Evolutionary conservation across 2,797 vertebrate species (phyloP), one percentile per base, ranked within the genome.

Genomic region (Coreius guichenoti): DNA sequence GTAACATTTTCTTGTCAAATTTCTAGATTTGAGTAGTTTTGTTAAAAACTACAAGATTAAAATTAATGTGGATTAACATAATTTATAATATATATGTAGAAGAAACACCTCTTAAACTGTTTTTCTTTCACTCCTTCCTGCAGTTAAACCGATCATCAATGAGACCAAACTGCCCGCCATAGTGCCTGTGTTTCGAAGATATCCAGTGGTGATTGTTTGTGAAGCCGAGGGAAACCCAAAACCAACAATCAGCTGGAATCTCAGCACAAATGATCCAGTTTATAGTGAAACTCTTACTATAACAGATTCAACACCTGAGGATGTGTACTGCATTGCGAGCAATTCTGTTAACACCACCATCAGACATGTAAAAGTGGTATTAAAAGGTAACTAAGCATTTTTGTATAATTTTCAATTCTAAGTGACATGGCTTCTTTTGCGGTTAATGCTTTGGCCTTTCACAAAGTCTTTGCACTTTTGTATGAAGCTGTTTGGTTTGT

Each of bases 121-220:
- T 1, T 36, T 63, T 79, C 29, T 29, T 17, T 73, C 0, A 9
- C 14, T 39, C 16, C 19, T 84, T 58, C 86, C 70, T 58, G 88
- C 90, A 96, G 95, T 91, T 91, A 86, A 87, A 73, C 95, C 95
- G 11, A 2, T 1, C 45, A 95, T 95, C 83, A 94, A 94, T 47
- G 81, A 49, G 5, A 82, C 85, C 8, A 94, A 92, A 47, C 91
- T 95, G 65, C 92, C 89, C 0, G 63, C 68, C 2, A 58, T 0
- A 19, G 72, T 96, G 78, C 91, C 91, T 0, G 87, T 95, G 79
- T 92, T 95, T 89, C 89, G 74, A 17, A 94, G 93, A 67, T 94
- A 95, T 86, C 39, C 87, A 0, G 89, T 87, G 58, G 85, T 87
- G 31, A 91, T 96, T 0, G 69, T 92, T 13, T 96, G 95, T 89